Conservation (phyloP, 2,888 invertebrate genomes). For the Archips crataeganus region DNA sequence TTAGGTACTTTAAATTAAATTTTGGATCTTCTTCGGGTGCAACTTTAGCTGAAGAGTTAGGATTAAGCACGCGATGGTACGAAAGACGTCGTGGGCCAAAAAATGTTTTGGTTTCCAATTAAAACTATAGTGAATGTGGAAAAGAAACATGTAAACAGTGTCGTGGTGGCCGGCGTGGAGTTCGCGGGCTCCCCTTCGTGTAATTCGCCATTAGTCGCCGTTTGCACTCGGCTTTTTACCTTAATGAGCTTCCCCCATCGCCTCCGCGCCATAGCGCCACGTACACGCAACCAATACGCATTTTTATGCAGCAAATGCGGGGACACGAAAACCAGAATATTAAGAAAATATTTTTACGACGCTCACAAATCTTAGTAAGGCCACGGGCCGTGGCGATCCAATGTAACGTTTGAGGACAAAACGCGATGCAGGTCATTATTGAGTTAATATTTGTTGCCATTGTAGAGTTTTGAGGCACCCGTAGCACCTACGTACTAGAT, state of each 20-base stretch:
- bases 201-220: constrained; percentile 85
- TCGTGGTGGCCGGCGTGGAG: constrained; percentile 46
- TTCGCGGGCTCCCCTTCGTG: constrained; percentile 79
- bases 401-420: constrained; percentile 26
- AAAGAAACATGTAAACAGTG: constrained; percentile 44
- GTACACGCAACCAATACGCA: constrained; percentile 78
- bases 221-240: constrained; percentile 86
- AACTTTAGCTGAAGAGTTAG: neutral
- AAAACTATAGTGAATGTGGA: constrained; percentile 25
- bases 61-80: too few species aligned
- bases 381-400: constrained; percentile 18
- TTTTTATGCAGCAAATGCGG: constrained; percentile 75
- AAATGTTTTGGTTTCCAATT: neutral
- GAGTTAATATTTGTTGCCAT: neutral
- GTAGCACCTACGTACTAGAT: neutral
- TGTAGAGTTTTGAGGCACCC: neutral
- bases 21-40: neutral
- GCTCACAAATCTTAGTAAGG: constrained; percentile 38
- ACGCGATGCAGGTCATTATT: constrained; percentile 20
- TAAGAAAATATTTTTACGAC: constrained; percentile 49
- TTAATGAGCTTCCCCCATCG: constrained; percentile 82
- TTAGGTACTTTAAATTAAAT: neutral
- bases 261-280: constrained; percentile 58
- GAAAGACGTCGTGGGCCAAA: neutral
- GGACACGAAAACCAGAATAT: constrained; percentile 50